phyloP scores from a whole-genome alignment of 2,797 vertebrate species.

The Phataginus tricuspis region DNA sequence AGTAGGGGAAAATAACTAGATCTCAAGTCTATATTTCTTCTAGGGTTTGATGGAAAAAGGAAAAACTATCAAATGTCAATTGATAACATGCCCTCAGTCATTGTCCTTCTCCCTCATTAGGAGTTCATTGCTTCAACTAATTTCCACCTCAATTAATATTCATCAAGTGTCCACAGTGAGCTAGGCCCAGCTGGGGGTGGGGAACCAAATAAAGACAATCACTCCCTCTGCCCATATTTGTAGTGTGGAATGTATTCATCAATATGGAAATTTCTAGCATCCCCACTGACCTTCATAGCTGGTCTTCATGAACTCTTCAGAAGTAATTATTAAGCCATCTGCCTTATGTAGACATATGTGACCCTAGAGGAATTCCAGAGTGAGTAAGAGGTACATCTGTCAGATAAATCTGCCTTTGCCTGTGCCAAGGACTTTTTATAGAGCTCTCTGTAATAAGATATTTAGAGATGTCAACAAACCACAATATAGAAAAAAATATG shows the following conservation, averaged over 20 bases:
- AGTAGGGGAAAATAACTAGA: constrained; percentile 63
- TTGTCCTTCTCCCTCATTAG: constrained; percentile 53
- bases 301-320: constrained; percentile 67
- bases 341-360: constrained; percentile 67
- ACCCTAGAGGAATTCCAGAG: constrained; percentile 71
- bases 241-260: constrained; percentile 60
- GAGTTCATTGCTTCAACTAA: constrained; percentile 63
- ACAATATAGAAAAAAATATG: neutral
- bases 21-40: constrained; percentile 61
- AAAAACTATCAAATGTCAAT: constrained; percentile 54
- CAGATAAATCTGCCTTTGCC: constrained; percentile 57
- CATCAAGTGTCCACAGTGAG: constrained; percentile 55
- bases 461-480: constrained; percentile 64
- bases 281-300: constrained; percentile 56
- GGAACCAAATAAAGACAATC: constrained; percentile 57
- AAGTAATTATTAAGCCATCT: constrained; percentile 78
- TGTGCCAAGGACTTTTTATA: constrained; percentile 60
- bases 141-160: constrained; percentile 72
- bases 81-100: constrained; percentile 51
- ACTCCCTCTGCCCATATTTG: constrained; percentile 56
- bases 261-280: constrained; percentile 63
- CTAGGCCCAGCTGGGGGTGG: neutral
- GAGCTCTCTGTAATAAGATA: constrained; percentile 36
- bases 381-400: constrained; percentile 64
- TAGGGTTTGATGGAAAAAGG: constrained; percentile 46